These are phyloP conservation scores for Sesamia nonagrioides DNA, from an alignment of 1,140 invertebrate genomes.

Conservation along the genomic window DNA sequence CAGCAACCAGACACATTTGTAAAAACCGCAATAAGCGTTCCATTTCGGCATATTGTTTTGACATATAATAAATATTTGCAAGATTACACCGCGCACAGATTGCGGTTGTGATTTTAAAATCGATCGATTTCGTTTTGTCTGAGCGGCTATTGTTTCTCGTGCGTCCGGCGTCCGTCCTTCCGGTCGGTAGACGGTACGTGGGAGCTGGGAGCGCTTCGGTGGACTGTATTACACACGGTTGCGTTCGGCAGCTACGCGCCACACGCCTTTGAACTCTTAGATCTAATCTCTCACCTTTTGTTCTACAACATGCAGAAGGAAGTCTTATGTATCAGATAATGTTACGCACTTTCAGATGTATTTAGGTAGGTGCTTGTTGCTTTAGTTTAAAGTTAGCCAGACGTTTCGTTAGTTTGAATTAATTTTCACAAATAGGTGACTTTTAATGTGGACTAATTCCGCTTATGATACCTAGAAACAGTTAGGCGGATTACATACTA, in stretches of 20 bases:
- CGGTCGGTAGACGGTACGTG: slow-evolving; percentile 62
- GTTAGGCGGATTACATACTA: too few relatives aligned
- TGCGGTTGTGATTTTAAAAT: slow-evolving; percentile 76
- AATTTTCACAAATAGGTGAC: too few relatives aligned
- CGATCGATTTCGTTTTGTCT: slow-evolving; percentile 76
- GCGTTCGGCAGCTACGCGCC: slow-evolving; percentile 67
- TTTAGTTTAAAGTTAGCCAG: background rate
- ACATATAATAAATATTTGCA: slow-evolving; percentile 87
- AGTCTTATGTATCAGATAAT: slow-evolving; percentile 10
- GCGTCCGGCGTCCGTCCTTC: slow-evolving; percentile 27
- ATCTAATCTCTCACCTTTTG: slow-evolving; percentile 43
- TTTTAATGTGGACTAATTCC: too few relatives aligned
- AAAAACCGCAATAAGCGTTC: slow-evolving; percentile 85
- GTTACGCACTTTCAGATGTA: slow-evolving; percentile 1
- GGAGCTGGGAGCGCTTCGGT: slow-evolving; percentile 44
- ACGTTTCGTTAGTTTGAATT: background rate
- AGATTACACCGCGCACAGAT: slow-evolving; percentile 82
- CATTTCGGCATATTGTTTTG: slow-evolving; percentile 87
- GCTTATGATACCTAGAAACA: too few relatives aligned
- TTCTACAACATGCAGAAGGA: slow-evolving; percentile 26
- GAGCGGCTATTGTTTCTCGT: slow-evolving; percentile 72
- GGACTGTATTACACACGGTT: slow-evolving; percentile 81
- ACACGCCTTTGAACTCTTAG: slow-evolving; percentile 30
- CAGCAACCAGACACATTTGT: slow-evolving; percentile 85
- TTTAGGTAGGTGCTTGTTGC: background rate